Percentiles rank a stretch among this genome's conserved stretches.
Conservation (phyloP, 30 jellyfish, hydroid and myxozoan genomes). For the Mastigias papua region DNA sequence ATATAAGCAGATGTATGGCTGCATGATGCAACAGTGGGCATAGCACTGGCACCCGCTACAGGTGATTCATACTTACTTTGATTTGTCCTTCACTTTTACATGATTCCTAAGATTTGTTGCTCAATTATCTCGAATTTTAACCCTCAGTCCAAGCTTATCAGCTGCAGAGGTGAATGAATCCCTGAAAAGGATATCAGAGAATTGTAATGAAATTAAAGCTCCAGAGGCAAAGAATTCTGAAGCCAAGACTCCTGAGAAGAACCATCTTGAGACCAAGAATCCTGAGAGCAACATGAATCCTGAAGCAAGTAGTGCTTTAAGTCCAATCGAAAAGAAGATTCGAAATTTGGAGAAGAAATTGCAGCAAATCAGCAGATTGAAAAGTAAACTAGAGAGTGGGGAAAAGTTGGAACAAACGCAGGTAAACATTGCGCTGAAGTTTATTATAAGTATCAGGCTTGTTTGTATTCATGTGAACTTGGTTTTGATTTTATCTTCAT, state of each 20-base stretch:
- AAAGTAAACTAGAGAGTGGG: conserved; percentile 30
- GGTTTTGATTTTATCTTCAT: no score
- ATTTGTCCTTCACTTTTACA: no score
- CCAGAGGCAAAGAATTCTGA: conserved; percentile 8
- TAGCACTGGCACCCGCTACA: no score
- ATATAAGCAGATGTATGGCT: no score
- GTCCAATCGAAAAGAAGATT: conserved; percentile 53
- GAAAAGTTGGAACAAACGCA: conserved; percentile 64
- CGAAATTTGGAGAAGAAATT: conserved; percentile 55
- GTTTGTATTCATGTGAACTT: no score
- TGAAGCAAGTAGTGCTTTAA: conserved; percentile 8
- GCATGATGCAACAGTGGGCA: no score
- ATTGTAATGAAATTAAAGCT: not conserved
- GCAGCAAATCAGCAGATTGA: conserved; percentile 33
- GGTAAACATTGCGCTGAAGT: no score
- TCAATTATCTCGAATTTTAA: not conserved
- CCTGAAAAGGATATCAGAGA: conserved; percentile 39
- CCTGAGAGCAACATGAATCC: no score
- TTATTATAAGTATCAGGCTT: no score
- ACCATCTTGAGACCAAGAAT: no score
- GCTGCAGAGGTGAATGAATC: conserved; percentile 46
- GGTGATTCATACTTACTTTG: no score
- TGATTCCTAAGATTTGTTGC: not conserved
- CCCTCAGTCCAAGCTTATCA: conserved; percentile 46
- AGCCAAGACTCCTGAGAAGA: conserved; percentile 3